Conservation (phyloP, 1,140 invertebrate species). For the Hyposmocoma kahamanoa region DNA sequence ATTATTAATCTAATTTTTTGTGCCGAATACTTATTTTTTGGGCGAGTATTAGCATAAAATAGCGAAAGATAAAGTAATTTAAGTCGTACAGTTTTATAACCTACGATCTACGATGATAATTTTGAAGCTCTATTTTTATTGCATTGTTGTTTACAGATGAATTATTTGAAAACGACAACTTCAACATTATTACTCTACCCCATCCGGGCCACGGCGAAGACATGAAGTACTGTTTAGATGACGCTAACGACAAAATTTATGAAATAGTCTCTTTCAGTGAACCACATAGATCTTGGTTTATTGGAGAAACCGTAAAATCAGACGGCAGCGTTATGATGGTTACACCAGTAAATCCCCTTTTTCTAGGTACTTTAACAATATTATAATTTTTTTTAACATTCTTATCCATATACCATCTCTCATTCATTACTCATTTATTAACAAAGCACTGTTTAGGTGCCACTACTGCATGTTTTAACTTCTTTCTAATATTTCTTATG, state of each 20-base stretch:
- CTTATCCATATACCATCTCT: too few relatives aligned
- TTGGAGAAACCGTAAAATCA: constrained; percentile 81
- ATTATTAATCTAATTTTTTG: too few relatives aligned
- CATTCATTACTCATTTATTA: too few relatives aligned
- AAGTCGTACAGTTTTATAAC: too few relatives aligned
- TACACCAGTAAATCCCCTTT: constrained; percentile 82
- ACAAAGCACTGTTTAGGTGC: too few relatives aligned
- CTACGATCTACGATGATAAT: too few relatives aligned
- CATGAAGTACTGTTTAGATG: constrained; percentile 77
- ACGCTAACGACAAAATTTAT: constrained; percentile 67
- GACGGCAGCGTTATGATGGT: constrained; percentile 83
- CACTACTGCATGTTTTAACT: too few relatives aligned
- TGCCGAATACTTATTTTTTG: too few relatives aligned
- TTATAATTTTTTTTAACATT: too few relatives aligned
- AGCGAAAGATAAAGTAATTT: neutral
- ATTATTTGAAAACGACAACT: constrained; percentile 76
- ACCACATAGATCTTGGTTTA: constrained; percentile 80
- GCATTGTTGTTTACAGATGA: constrained; percentile 66
- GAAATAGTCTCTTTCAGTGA: constrained; percentile 75
- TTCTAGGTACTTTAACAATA: constrained; percentile 72
- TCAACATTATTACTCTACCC: constrained; percentile 81
- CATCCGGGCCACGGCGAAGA: constrained; percentile 78
- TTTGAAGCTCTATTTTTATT: too few relatives aligned
- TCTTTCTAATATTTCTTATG: too few relatives aligned
- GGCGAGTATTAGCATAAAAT: too few relatives aligned